Base-by-base conservation (phyloP, 2,797 vertebrate species). In the Lophius americanus region DNA sequence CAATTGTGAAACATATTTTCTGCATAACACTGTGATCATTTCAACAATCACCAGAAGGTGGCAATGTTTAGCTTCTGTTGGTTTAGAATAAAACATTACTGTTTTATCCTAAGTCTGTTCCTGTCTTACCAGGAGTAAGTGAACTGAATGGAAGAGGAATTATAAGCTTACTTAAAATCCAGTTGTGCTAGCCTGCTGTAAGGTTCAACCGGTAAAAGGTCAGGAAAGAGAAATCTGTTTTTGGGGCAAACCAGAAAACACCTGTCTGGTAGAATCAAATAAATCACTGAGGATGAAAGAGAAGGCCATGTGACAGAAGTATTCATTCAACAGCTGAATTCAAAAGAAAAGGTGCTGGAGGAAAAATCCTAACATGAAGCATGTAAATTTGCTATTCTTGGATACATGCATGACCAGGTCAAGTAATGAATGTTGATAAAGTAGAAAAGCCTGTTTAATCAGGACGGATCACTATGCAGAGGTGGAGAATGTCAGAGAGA, bases 401-500 rank as follows among this genome's bases (percentile, higher is more conserved):
- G 60, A 69, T 70, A 79, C 81, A 86, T 85, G 89, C 89, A 92
- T 89, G 87, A 86, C 81, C 88, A 81, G 87, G 81, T 87, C 88
- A 85, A 75, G 80, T 91, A 92, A 92, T 91, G 89, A 90, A 92
- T 91, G 88, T 91, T 91, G 90, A 93, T 91, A 90, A 92, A 91
- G 85, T 88, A 89, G 89, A 92, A 91, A 91, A 90, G 85, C 81
- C 36, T 50, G 61, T 89, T 87, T 92, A 92, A 92, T 92, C 85
- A 92, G 90, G 92, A 93, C 89, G 70, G 89, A 92, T 92, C 86
- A 85, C 89, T 88, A 85, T 91, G 89, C 85, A 91, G 87, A 89
- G 89, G 87, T 92, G 89, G 90, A 92, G 90, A 93, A 93, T 93
- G 92, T 93, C 92, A 92, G 84, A 53, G 85, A 82, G 89, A 92